Evolutionary conservation across 35 echinoderm and acorn worm genomes (phyloP).

Genomic region (Apostichopus parvimensis): DNA sequence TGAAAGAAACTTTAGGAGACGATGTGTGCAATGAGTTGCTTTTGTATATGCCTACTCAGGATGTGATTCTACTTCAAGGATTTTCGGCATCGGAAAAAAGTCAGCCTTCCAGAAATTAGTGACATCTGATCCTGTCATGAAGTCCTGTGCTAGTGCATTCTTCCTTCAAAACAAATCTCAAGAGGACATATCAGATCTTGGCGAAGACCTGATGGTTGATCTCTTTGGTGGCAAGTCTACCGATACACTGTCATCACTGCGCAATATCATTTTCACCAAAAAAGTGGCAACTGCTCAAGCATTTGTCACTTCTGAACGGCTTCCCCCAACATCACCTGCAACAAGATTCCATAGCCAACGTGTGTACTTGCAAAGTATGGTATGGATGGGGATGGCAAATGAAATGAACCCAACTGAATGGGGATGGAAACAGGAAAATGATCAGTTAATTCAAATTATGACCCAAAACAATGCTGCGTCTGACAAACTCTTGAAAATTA

Average conservation of each 20-base stretch:
- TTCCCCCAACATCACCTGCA: slow-evolving; percentile 8
- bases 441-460: slow-evolving; percentile 42
- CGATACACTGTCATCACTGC: background rate
- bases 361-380: slow-evolving; percentile 52
- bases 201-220: background rate
- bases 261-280: background rate
- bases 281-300: slow-evolving; percentile 5
- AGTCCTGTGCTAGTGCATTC: too few species aligned
- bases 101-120: too few species aligned
- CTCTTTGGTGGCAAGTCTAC: slow-evolving; percentile 10
- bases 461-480: background rate
- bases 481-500: slow-evolving; percentile 19
- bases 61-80: too few species aligned
- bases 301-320: slow-evolving; percentile 49
- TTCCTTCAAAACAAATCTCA: too few species aligned
- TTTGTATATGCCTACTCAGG: too few species aligned
- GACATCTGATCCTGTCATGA: too few species aligned
- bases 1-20: too few species aligned
- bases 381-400: slow-evolving; percentile 29
- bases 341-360: slow-evolving; percentile 8
- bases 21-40: too few species aligned
- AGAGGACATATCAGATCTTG: background rate
- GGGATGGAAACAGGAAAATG: slow-evolving; percentile 54
- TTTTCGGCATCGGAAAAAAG: too few species aligned
- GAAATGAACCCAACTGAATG: slow-evolving; percentile 16